Evolutionary conservation across 2,113 vertebrate species (phyloP).

Genomic region (Callaeas wilsoni): DNA sequence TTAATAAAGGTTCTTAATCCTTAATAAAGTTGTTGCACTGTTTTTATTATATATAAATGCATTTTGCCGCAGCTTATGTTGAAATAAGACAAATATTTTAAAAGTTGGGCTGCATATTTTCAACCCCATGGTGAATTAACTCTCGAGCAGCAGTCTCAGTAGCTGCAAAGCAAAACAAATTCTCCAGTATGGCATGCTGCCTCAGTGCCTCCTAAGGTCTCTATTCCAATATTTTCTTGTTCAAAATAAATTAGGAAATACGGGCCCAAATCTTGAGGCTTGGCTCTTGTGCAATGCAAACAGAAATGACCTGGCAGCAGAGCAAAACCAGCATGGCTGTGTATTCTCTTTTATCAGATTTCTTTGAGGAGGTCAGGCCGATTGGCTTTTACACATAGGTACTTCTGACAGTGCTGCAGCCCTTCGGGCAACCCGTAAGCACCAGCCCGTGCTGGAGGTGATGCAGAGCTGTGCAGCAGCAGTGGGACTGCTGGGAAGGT

Average conservation of each 20-base stretch:
- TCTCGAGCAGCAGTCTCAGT: not conserved
- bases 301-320: constrained; percentile 49
- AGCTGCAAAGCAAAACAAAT: constrained; percentile 41
- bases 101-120: constrained; percentile 40
- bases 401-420: constrained; percentile 41
- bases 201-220: constrained; percentile 43
- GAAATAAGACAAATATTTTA: constrained; percentile 28
- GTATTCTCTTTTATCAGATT: constrained; percentile 46
- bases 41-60: not conserved
- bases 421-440: not conserved
- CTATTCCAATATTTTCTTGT: constrained; percentile 40
- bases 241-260: constrained; percentile 58
- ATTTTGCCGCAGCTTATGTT: constrained; percentile 18
- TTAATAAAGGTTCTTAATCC: constrained; percentile 53
- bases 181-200: not conserved
- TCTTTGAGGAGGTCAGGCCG: constrained; percentile 56
- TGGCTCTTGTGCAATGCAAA: constrained; percentile 27
- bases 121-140: constrained; percentile 1
- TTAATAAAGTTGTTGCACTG: constrained; percentile 18
- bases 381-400: constrained; percentile 54
- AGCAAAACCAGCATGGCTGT: constrained; percentile 15
- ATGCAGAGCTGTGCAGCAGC: not conserved
- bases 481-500: not conserved
- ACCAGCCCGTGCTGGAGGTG: not conserved
- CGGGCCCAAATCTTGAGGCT: constrained; percentile 8